Conservation (phyloP, 1,140 invertebrate genomes). For the Campoletis sonorensis region DNA sequence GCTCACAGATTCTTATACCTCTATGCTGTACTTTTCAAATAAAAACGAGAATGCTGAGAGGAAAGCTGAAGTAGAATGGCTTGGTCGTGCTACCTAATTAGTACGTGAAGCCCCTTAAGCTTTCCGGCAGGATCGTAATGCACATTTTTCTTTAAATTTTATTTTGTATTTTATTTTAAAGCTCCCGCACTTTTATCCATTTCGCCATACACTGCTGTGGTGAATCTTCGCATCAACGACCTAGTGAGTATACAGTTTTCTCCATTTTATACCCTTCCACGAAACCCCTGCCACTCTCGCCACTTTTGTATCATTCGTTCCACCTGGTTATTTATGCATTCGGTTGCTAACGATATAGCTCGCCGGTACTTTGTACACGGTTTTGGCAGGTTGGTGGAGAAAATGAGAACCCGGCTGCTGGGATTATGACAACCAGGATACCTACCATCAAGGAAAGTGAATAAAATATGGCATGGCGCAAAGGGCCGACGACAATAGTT, state of each 20-base stretch:
- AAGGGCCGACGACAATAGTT: no score
- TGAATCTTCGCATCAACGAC: no score
- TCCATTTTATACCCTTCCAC: not conserved
- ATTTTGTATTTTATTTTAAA: not conserved
- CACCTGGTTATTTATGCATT: slow-evolving; percentile 16
- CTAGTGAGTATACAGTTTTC: no score
- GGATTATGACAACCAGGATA: no score
- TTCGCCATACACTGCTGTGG: not conserved
- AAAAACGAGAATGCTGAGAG: slow-evolving; percentile 3
- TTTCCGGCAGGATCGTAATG: slow-evolving; percentile 20
- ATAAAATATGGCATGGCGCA: no score
- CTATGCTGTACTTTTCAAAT: slow-evolving; percentile 10
- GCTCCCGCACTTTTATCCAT: not conserved
- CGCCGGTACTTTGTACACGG: not conserved
- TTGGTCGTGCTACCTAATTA: slow-evolving; percentile 24
- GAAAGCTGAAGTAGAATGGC: slow-evolving; percentile 5
- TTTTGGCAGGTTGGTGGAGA: no score
- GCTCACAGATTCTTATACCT: slow-evolving; percentile 9
- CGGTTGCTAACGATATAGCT: not conserved
- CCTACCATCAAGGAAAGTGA: no score
- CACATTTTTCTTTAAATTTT: not conserved
- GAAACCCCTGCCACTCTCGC: not conserved
- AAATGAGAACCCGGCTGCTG: no score
- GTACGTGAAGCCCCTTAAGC: slow-evolving; percentile 22
- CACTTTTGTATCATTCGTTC: slow-evolving; percentile 4